phyloP scores from a whole-genome alignment of 2,797 vertebrate genomes.

The Aselliscus stoliczkanus region DNA sequence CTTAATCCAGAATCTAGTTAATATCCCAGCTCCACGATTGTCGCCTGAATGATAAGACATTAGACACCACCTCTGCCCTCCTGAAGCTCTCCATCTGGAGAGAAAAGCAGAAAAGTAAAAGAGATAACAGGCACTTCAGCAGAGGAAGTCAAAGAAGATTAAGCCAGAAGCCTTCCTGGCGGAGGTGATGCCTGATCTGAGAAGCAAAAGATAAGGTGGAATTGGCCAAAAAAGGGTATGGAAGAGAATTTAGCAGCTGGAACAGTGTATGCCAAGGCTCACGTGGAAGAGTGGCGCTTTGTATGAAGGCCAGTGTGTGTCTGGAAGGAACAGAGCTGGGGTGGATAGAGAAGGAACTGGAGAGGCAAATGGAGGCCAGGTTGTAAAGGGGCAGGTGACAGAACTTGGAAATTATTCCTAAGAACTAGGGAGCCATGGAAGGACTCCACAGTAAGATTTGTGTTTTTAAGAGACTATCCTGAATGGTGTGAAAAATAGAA shows the following conservation, averaged over 20 bases:
- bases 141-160: neutral
- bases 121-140: rapidly evolving
- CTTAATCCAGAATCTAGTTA: neutral
- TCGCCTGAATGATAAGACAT: neutral
- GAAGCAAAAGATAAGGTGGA: neutral
- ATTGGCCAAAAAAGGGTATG: neutral
- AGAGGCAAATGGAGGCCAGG: neutral
- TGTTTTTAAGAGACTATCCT: neutral
- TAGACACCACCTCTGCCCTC: neutral
- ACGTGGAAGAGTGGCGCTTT: neutral
- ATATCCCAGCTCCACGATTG: neutral
- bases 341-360: neutral
- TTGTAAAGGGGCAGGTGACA: neutral
- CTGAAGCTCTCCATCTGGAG: neutral
- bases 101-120: neutral
- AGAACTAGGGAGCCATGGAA: neutral
- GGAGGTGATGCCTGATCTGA: neutral
- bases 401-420: neutral
- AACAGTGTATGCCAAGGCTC: neutral
- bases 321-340: neutral
- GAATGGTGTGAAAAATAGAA: neutral
- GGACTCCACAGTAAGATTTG: neutral
- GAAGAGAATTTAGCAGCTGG: neutral
- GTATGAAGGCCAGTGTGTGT: rapidly evolving
- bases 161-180: neutral